Base-by-base conservation (phyloP, 2,888 invertebrate species). In the Eristalis pertinax region DNA sequence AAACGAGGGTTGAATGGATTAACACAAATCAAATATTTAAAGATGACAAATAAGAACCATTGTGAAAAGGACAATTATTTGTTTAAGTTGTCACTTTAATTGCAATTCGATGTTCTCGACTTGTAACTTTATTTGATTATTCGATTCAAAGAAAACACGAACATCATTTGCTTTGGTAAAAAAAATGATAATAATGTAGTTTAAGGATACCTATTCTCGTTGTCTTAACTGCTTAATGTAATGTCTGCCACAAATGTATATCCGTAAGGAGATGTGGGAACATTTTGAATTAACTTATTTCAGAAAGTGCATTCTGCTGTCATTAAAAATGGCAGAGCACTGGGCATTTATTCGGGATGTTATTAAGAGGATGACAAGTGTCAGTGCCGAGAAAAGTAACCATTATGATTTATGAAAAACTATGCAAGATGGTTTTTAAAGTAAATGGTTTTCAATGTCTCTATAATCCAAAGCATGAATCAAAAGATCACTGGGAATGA, bases 61-160 rank as follows among this genome's bases (percentile, higher is more conserved):
- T 84, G 87, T 79, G 79, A 92, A 92, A 91, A 92, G 91, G 91
- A 92, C 92, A 91, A 91, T 91, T 92, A 92, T 92, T 92, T 92
- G 91, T 89, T 92, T 91, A 91, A 90, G 90, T 90, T 92, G 92
- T 92, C 92, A 92, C 91, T 91, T 90, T 91, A 92, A 92, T 92
- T 92, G 92, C 92, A 91, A 91, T 92, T 91, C 90, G 90, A 91
- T 92, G 92, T 92, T 90, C 90, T 91, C 90, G 90, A 79, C 72
- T 86, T 86, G 82, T 78, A 83, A 83, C 77, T 68, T 79, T 19
- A 19, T 19, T 43, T 43, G 43, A 38, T 87, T 83, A 63, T 83
- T 78, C 78, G 73, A 32, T 82, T 60, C 69, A 78, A 78, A 68
- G 38, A 69, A 82, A 74, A 82, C 64, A 77, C 65, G 67, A 50